Percentiles rank a stretch among this genome's conserved stretches.
phyloP scores from a whole-genome alignment of 2,888 invertebrate genomes.

The Dascillus cervinus region DNA sequence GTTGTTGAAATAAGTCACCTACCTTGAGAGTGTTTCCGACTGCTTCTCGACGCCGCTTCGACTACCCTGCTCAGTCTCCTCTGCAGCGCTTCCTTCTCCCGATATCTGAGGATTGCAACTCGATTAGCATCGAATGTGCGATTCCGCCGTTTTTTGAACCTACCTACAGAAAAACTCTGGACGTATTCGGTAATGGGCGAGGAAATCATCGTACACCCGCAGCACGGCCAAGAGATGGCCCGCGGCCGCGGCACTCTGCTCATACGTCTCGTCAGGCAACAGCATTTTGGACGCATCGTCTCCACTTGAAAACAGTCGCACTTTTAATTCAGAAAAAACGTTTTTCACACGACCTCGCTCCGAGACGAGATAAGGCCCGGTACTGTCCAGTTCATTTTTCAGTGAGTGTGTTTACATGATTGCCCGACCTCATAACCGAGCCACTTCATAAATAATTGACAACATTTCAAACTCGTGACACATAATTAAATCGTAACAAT shows the following conservation, averaged over 20 bases:
- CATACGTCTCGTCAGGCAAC: conserved; percentile 75
- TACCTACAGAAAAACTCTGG: conserved; percentile 71
- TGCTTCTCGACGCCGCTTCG: conserved; percentile 23
- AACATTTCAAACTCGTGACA: too few species aligned
- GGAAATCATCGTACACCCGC: conserved; percentile 55
- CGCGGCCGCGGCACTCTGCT: conserved; percentile 45
- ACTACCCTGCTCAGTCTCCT: conserved; percentile 43
- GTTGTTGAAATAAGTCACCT: too few species aligned
- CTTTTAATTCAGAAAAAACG: too few species aligned
- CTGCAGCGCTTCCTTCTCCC: conserved; percentile 45
- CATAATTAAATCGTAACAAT: too few species aligned
- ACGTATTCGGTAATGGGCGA: conserved; percentile 58
- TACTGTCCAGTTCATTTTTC: too few species aligned
- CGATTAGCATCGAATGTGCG: not conserved
- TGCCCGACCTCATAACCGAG: too few species aligned
- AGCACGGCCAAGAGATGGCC: conserved; percentile 43
- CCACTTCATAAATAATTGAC: too few species aligned
- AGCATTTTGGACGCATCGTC: conserved; percentile 48
- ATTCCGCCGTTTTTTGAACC: conserved; percentile 1
- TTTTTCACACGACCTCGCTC: too few species aligned
- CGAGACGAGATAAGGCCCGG: too few species aligned
- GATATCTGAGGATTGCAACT: conserved; percentile 39
- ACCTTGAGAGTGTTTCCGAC: conserved; percentile 21
- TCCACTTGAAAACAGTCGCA: too few species aligned
- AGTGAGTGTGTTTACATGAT: too few species aligned